Evolutionary conservation across 2,888 invertebrate species (phyloP).

Genomic region (Ommatoiulus sabulosus): DNA sequence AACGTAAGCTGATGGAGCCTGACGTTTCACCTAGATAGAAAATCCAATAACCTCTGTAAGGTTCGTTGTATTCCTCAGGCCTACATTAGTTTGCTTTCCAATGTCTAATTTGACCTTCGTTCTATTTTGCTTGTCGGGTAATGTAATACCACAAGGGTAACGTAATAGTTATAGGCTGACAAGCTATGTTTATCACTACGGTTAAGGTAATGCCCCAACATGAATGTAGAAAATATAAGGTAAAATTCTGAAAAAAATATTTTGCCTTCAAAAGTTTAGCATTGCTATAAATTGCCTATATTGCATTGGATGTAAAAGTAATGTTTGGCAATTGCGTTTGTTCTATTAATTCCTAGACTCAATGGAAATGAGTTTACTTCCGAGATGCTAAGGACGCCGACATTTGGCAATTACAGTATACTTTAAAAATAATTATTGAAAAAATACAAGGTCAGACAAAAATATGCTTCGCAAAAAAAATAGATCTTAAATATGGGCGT

Average conservation of each 20-base stretch:
- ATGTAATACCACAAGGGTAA: not conserved
- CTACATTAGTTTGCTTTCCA: not conserved
- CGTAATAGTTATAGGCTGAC: too few relatives aligned
- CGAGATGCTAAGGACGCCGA: too few relatives aligned
- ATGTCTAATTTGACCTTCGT: not conserved
- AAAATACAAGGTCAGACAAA: not conserved
- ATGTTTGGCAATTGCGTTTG: too few relatives aligned
- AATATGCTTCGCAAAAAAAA: not conserved
- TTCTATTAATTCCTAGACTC: too few relatives aligned
- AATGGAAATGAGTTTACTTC: too few relatives aligned
- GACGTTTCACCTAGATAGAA: conserved; percentile 57
- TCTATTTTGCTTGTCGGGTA: not conserved
- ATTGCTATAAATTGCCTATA: too few relatives aligned
- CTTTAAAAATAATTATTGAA: not conserved
- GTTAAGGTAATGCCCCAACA: too few relatives aligned
- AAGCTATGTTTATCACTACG: too few relatives aligned
- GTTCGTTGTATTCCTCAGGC: not conserved
- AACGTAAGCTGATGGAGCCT: conserved; percentile 59
- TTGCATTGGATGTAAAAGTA: too few relatives aligned
- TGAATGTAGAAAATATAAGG: too few relatives aligned
- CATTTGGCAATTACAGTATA: not conserved
- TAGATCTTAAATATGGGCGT: not conserved
- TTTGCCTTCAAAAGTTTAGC: too few relatives aligned
- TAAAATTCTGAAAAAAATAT: too few relatives aligned
- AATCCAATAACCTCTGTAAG: not conserved